These are phyloP conservation scores for Andrena trimmerana DNA, from an alignment of 2,888 invertebrate genomes.

Conservation along the genomic window DNA sequence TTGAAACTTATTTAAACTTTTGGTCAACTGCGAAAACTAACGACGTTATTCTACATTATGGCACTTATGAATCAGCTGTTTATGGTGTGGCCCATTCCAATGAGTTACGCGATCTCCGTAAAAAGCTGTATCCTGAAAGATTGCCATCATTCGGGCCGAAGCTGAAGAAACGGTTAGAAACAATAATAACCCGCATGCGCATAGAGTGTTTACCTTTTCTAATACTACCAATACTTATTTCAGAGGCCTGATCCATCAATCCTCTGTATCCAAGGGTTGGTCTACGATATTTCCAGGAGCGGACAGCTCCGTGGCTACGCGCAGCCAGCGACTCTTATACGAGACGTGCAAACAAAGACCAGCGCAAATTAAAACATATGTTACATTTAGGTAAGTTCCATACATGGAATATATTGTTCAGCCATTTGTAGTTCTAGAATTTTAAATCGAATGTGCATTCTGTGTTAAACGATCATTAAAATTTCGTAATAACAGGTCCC, in stretches of 20 bases:
- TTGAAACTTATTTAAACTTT: slow-evolving; percentile 89
- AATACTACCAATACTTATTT: slow-evolving; percentile 18
- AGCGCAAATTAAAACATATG: slow-evolving; percentile 91
- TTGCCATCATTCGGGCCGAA: slow-evolving; percentile 89
- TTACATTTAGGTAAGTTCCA: slow-evolving; percentile 85
- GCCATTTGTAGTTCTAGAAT: neutral
- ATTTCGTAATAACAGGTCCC: slow-evolving; percentile 83
- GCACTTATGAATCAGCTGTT: slow-evolving; percentile 96
- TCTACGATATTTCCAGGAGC: slow-evolving; percentile 93
- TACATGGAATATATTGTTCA: neutral
- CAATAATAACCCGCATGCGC: neutral
- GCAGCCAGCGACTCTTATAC: slow-evolving; percentile 92
- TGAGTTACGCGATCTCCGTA: slow-evolving; percentile 89
- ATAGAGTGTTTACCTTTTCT: neutral
- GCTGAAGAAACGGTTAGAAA: slow-evolving; percentile 86
- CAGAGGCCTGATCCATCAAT: slow-evolving; percentile 85
- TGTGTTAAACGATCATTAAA: slow-evolving; percentile 3
- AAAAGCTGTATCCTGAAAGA: slow-evolving; percentile 89
- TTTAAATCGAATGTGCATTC: neutral
- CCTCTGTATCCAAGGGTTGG: slow-evolving; percentile 86
- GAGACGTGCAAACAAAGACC: slow-evolving; percentile 90
- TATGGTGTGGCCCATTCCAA: slow-evolving; percentile 89
- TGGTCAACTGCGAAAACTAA: slow-evolving; percentile 72
- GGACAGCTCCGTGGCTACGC: slow-evolving; percentile 92
- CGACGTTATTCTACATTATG: slow-evolving; percentile 89